Evolutionary conservation across 2,888 invertebrate species (phyloP), one percentile per base, ranked within the genome.

Genomic region (Cataglyphis cursor): DNA sequence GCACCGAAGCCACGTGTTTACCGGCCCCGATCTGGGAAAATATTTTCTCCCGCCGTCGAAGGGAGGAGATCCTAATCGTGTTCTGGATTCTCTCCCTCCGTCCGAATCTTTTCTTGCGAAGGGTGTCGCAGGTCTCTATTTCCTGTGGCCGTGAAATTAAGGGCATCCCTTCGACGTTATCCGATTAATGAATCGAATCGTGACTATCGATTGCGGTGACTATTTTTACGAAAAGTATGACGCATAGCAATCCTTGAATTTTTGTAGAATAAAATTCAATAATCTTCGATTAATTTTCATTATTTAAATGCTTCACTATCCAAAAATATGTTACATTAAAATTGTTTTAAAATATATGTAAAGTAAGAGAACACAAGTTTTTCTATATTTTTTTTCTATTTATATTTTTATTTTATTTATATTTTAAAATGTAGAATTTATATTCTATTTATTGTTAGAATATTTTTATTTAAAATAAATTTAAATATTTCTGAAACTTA

Each of bases 1-100:
- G 28, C 48, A 61, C 57, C 57, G 68, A 65, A 59, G 18, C 66
- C 62, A n/a, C 75, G 83, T 89, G 89, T 88, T 88, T 87, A 76
- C 86, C 81, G 51, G 73, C 76, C 48, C 31, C 21, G 80, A 57
- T 18, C 51, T 35, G 80, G 72, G 64, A 80, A 87, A 88, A 88
- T 87, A 82, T 88, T 89, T 88, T 80, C 83, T 48, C 44, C 59
- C 81, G 35, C 59, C 68, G 2, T 4, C n/a, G 68, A 38, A 2
- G 76, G 74, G 65, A 18, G 21, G 31, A 61, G 62, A 68, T 57
- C 73, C 80, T 48, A 75, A 86, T 86, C 83, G 70, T 31, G 78
- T 75, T 80, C 68, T 31, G 31, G 59, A 57, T 62, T 74, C 61
- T 83, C 80, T 73, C 78, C 72, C 21, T 44, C 15, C 48, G n/a